Evolutionary conservation across 1,140 invertebrate genomes (phyloP).

Genomic region (Magallana gigas): DNA sequence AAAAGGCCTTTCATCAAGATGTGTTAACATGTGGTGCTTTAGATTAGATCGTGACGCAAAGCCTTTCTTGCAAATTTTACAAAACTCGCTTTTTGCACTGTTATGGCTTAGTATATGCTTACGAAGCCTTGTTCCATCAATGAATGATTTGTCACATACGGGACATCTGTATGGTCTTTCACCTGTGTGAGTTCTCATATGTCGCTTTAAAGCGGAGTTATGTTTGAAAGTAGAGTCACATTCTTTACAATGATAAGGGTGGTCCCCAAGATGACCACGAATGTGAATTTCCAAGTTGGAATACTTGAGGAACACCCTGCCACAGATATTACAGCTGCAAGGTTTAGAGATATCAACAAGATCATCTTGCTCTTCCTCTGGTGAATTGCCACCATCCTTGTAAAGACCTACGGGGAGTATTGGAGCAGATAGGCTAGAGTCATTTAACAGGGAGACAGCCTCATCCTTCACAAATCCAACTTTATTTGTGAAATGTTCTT

Average conservation of each 20-base stretch:
- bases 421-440: neutral
- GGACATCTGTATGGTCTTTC: conserved; percentile 80
- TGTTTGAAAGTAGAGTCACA: conserved; percentile 92
- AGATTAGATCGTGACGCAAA: conserved; percentile 46
- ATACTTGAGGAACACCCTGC: conserved; percentile 57
- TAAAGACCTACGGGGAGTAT: conserved; percentile 26
- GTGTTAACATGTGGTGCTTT: conserved; percentile 39
- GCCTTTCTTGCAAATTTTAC: conserved; percentile 46
- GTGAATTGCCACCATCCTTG: neutral
- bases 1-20: conserved; percentile 41
- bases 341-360: conserved; percentile 46
- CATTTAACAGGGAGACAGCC: neutral
- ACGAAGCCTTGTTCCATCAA: neutral
- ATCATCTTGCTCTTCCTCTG: neutral
- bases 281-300: conserved; percentile 77
- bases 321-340: conserved; percentile 62
- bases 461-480: conserved; percentile 35
- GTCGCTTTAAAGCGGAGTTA: conserved; percentile 93
- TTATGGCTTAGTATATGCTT: conserved; percentile 39
- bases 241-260: conserved; percentile 80
- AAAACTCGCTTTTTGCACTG: conserved; percentile 29
- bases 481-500: conserved; percentile 44
- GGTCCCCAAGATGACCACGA: conserved; percentile 86
- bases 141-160: conserved; percentile 35
- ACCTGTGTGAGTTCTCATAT: conserved; percentile 82